A percentile compares a stretch with the other conserved stretches of the same genome.
These are phyloP conservation scores for Andrena bucephala DNA, from an alignment of 2,888 invertebrate genomes.

Conservation along the genomic window DNA sequence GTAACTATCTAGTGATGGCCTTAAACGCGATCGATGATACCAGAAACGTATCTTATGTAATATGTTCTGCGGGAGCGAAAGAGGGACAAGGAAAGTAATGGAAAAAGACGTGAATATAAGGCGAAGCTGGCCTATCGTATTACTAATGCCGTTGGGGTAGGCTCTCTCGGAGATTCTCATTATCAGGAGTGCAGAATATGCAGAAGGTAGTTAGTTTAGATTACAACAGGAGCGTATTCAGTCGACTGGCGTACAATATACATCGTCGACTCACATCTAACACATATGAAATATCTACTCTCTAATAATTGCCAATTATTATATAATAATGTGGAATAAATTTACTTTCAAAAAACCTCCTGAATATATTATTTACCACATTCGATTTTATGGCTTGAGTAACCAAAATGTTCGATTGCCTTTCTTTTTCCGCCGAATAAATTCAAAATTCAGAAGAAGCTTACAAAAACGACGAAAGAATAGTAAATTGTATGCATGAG, in stretches of 20 bases:
- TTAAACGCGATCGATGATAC: too few species aligned
- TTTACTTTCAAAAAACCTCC: not conserved
- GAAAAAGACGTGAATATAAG: slow-evolving; percentile 47
- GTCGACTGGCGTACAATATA: too few species aligned
- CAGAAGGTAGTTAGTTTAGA: slow-evolving; percentile 34
- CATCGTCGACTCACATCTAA: not conserved
- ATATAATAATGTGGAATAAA: not conserved
- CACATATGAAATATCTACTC: not conserved
- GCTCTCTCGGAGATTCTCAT: slow-evolving; percentile 77
- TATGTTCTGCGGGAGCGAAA: not conserved
- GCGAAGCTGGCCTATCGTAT: slow-evolving; percentile 44
- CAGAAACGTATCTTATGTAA: not conserved
- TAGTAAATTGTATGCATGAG: too few species aligned
- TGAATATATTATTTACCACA: not conserved
- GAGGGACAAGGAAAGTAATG: slow-evolving; percentile 35
- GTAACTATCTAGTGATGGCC: too few species aligned
- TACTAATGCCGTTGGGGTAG: slow-evolving; percentile 75
- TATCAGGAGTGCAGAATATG: slow-evolving; percentile 72
- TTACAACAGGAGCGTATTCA: slow-evolving; percentile 24
- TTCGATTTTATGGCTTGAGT: not conserved
- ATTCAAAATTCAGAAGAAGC: too few species aligned
- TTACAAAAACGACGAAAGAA: too few species aligned
- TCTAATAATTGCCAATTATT: not conserved
- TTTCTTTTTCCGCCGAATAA: too few species aligned
- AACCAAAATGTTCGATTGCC: too few species aligned